phyloP scores from a whole-genome alignment of 2,113 vertebrate species.

The Nestor notabilis region DNA sequence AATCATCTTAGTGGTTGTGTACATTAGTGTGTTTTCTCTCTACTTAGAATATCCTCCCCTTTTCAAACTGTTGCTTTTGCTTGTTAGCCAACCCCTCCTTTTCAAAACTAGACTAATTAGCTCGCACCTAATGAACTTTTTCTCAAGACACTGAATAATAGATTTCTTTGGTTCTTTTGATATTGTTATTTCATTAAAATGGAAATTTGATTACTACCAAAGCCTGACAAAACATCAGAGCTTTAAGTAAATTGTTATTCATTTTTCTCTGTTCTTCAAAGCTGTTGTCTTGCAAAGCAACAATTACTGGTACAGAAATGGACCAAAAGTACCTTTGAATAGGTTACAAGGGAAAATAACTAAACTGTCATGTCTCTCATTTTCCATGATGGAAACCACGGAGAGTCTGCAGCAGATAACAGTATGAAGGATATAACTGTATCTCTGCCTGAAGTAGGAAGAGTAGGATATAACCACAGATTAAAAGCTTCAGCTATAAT shows the following conservation, averaged over 20 bases:
- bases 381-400: not conserved
- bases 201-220: not conserved
- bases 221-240: not conserved
- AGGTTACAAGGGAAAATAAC: not conserved
- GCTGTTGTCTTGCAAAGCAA: not conserved
- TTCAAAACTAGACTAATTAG: not conserved
- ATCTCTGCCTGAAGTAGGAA: not conserved
- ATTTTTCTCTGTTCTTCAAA: not conserved
- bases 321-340: not conserved
- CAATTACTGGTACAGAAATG: not conserved
- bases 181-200: not conserved
- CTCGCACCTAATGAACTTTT: not conserved
- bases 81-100: not conserved
- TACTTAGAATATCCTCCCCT: not conserved
- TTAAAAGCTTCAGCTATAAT: not conserved
- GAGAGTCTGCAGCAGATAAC: not conserved
- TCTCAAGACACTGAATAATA: not conserved
- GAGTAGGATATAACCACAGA: not conserved
- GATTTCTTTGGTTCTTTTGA: not conserved
- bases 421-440: not conserved
- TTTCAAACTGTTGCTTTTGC: not conserved
- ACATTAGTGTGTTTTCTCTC: not conserved
- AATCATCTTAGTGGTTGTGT: not conserved
- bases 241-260: not conserved
- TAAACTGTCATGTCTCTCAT: not conserved